These are phyloP conservation scores for Frankliniella fusca DNA, from an alignment of 2,888 invertebrate species.

Conservation along the genomic window DNA sequence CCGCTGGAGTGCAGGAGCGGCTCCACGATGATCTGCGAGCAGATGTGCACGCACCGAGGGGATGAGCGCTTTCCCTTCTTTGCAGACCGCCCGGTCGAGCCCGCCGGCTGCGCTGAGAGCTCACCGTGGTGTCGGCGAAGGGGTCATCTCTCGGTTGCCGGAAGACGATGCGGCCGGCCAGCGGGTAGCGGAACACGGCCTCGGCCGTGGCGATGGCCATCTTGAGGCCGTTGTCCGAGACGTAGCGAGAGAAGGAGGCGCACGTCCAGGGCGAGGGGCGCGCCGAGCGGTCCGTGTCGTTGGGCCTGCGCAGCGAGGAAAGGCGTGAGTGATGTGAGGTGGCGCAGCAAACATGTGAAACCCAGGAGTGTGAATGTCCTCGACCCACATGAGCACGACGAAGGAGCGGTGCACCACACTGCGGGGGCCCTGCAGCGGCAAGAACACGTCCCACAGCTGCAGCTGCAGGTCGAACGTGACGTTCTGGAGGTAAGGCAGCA, in stretches of 20 bases:
- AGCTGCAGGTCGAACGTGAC: constrained; percentile 69
- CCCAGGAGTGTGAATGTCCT: too few species aligned
- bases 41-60: background rate
- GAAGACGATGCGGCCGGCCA: constrained; percentile 79
- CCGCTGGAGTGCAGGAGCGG: constrained; percentile 3
- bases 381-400: constrained; percentile 64
- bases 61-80: background rate
- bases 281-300: background rate
- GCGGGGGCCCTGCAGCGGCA: constrained; percentile 74
- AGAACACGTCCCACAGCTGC: constrained; percentile 77
- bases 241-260: constrained; percentile 61
- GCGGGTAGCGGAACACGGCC: constrained; percentile 78
- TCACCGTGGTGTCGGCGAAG: constrained; percentile 78
- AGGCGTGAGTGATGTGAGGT: background rate
- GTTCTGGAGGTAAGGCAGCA: constrained; percentile 76
- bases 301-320: constrained; percentile 41
- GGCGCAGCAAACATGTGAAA: background rate
- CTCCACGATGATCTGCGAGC: background rate
- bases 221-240: constrained; percentile 61
- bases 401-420: constrained; percentile 78
- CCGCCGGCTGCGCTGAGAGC: constrained; percentile 43
- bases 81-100: background rate
- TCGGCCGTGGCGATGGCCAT: constrained; percentile 71
- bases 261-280: constrained; percentile 56
- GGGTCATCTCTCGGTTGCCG: constrained; percentile 75